Conservation (phyloP, 2,113 vertebrate genomes). For the Beaufortia kweichowensis region DNA sequence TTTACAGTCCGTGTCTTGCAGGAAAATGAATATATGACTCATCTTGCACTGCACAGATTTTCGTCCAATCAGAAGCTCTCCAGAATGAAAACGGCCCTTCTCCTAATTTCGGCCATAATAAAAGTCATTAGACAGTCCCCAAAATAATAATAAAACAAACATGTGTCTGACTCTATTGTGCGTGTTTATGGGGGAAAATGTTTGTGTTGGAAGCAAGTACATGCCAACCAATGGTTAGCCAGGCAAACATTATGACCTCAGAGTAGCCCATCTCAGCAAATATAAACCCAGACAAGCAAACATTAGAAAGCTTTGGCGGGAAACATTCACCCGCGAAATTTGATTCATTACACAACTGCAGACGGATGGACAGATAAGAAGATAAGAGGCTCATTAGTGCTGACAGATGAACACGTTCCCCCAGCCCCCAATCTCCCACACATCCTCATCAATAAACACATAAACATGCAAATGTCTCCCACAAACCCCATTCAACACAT, state of each 20-base stretch:
- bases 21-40: no score
- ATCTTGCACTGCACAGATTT: no score
- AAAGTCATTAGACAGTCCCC: no score
- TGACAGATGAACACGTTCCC: slow-evolving; percentile 67
- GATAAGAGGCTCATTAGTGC: slow-evolving; percentile 71
- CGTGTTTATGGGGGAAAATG: not conserved
- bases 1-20: no score
- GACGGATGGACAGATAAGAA: slow-evolving; percentile 68
- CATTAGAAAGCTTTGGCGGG: slow-evolving; percentile 49
- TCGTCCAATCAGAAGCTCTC: no score
- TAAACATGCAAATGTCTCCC: slow-evolving; percentile 29
- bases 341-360: slow-evolving; percentile 74
- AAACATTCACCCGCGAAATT: slow-evolving; percentile 64
- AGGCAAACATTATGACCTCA: slow-evolving; percentile 59
- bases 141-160: no score
- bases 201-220: slow-evolving; percentile 50
- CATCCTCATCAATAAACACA: slow-evolving; percentile 45
- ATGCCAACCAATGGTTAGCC: slow-evolving; percentile 61
- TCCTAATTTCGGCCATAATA: no score
- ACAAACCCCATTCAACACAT: not conserved
- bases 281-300: not conserved
- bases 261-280: slow-evolving; percentile 54
- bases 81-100: no score
- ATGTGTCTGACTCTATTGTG: no score
- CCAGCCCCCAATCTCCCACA: slow-evolving; percentile 44